These are phyloP conservation scores for Proisotoma minuta DNA, from an alignment of 2,888 invertebrate species.

Conservation along the genomic window DNA sequence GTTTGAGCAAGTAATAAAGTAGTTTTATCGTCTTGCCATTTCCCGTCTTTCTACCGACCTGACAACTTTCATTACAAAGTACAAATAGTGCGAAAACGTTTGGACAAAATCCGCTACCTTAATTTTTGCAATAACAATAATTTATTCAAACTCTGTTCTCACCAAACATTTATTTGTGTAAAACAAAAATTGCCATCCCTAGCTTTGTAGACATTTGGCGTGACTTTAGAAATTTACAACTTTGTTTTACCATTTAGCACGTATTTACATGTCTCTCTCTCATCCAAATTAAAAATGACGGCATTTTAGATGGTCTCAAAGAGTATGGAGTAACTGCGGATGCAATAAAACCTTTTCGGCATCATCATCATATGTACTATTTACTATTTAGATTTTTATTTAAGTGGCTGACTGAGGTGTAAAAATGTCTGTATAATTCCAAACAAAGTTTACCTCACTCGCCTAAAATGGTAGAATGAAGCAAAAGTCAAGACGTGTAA, in stretches of 20 bases:
- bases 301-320: too few species aligned
- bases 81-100: slow-evolving; percentile 4
- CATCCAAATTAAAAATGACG: too few species aligned
- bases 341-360: too few species aligned
- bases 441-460: too few species aligned
- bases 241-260: slow-evolving; percentile 13
- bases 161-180: not conserved
- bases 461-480: too few species aligned
- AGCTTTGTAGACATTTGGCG: not conserved
- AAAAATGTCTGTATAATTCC: too few species aligned
- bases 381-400: too few species aligned
- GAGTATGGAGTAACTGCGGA: too few species aligned
- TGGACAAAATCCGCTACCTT: not conserved
- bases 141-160: not conserved
- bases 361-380: too few species aligned
- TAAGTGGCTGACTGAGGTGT: too few species aligned
- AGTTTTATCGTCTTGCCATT: slow-evolving; percentile 15
- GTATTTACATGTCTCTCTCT: slow-evolving; percentile 10
- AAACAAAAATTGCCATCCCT: not conserved
- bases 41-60: slow-evolving; percentile 6
- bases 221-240: slow-evolving; percentile 4
- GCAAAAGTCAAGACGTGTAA: too few species aligned
- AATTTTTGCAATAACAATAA: not conserved
- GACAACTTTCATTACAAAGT: slow-evolving; percentile 2
- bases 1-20: slow-evolving; percentile 14